These are phyloP conservation scores for Eupleurogrammus muticus DNA, from an alignment of 2,797 vertebrate genomes.

Conservation along the genomic window DNA sequence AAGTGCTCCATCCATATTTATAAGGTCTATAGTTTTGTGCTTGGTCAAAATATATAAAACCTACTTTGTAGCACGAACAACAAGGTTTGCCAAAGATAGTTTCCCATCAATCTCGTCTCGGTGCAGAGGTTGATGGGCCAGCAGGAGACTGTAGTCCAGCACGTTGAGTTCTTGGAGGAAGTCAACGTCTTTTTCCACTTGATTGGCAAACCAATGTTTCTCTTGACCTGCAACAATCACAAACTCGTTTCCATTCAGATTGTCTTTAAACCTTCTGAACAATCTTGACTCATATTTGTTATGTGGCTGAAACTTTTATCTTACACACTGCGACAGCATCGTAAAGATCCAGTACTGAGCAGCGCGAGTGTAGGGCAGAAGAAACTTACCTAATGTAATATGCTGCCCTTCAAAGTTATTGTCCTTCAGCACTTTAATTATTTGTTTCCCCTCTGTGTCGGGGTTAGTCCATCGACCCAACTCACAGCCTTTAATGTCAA, in stretches of 20 bases:
- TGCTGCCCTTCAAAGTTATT: constrained; percentile 83
- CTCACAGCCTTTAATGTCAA: constrained; percentile 87
- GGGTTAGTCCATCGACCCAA: constrained; percentile 84
- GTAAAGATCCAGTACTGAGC: background rate
- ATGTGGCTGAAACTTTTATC: background rate
- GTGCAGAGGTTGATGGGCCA: constrained; percentile 83
- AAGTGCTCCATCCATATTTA: too few species aligned
- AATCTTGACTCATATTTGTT: background rate
- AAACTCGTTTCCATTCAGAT: background rate
- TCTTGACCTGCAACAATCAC: constrained; percentile 71
- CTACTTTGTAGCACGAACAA: constrained; percentile 78
- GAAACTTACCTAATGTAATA: constrained; percentile 80
- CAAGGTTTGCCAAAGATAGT: constrained; percentile 67
- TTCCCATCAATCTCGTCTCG: constrained; percentile 73
- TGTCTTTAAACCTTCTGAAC: too few species aligned
- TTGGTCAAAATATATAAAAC: constrained; percentile 16
- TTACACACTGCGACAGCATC: too few species aligned
- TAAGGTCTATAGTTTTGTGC: background rate
- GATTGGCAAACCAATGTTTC: constrained; percentile 79
- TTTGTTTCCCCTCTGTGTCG: constrained; percentile 61
- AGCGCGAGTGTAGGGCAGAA: background rate
- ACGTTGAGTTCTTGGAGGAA: constrained; percentile 83
- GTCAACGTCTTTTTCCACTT: constrained; percentile 78
- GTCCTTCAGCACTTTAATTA: constrained; percentile 86
- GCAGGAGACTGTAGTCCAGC: constrained; percentile 87